phyloP scores from a whole-genome alignment of 2,113 vertebrate genomes.

The Nesogale talazaci region DNA sequence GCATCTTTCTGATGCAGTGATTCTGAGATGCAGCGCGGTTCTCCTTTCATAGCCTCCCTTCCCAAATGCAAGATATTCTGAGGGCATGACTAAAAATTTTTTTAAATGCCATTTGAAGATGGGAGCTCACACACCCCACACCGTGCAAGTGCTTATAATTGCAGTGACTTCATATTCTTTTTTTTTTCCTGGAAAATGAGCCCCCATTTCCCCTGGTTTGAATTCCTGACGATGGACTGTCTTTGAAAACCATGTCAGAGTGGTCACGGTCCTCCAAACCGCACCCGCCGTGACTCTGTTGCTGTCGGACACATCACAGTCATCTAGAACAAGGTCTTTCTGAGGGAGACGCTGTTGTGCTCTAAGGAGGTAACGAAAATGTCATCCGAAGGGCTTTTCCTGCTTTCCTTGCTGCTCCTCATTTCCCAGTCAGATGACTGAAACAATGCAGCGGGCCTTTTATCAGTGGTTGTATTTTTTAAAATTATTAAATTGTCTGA shows the following conservation, averaged over 20 bases:
- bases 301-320: too few species aligned
- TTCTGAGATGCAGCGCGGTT: background rate
- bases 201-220: conserved; percentile 49
- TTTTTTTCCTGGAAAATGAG: conserved; percentile 66
- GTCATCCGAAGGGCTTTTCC: conserved; percentile 33
- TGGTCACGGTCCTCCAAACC: background rate
- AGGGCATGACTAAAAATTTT: conserved; percentile 53
- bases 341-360: conserved; percentile 58
- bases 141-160: background rate
- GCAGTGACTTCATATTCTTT: background rate
- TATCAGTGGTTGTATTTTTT: background rate
- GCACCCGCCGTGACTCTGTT: too few species aligned
- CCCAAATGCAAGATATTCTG: conserved; percentile 31
- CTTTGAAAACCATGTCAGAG: background rate
- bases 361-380: conserved; percentile 1
- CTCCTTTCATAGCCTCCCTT: conserved; percentile 35
- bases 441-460: background rate
- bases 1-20: background rate
- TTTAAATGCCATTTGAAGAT: conserved; percentile 53
- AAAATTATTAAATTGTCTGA: background rate
- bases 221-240: conserved; percentile 65
- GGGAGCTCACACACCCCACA: conserved; percentile 9
- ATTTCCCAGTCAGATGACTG: background rate
- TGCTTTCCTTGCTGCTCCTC: background rate
- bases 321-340: conserved; percentile 56